phyloP scores from a whole-genome alignment of 2,113 vertebrate genomes.

The Oncorhynchus masou region DNA sequence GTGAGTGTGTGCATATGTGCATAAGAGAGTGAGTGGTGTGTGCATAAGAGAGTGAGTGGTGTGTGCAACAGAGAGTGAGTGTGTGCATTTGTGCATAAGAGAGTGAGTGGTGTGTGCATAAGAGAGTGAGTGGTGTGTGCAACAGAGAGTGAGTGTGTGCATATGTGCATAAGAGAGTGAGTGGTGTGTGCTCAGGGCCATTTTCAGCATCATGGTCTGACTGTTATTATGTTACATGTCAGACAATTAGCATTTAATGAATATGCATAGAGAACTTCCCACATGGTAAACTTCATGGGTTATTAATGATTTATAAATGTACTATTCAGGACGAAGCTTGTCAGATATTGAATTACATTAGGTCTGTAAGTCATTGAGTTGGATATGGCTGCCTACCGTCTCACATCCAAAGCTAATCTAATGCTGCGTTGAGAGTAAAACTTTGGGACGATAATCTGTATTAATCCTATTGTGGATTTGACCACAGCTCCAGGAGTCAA shows the following conservation, averaged over 20 bases:
- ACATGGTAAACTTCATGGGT: slow-evolving; percentile 12
- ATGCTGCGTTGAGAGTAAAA: slow-evolving; percentile 25
- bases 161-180: too few relatives aligned
- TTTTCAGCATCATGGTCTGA: slow-evolving; percentile 29
- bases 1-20: too few relatives aligned
- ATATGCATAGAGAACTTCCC: slow-evolving; percentile 39
- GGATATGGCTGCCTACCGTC: slow-evolving; percentile 7
- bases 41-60: too few relatives aligned
- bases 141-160: too few relatives aligned
- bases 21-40: too few relatives aligned
- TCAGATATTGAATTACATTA: slow-evolving; percentile 34
- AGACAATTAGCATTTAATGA: slow-evolving; percentile 45
- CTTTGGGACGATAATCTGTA: slow-evolving; percentile 34
- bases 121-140: too few relatives aligned
- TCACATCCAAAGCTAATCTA: slow-evolving; percentile 27
- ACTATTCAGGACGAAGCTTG: slow-evolving; percentile 18
- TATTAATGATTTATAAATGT: slow-evolving; percentile 35
- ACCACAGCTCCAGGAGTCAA: background rate
- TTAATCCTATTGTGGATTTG: slow-evolving; percentile 20
- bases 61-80: too few relatives aligned
- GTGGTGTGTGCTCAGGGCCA: slow-evolving; percentile 15
- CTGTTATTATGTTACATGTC: slow-evolving; percentile 51
- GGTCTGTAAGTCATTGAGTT: slow-evolving; percentile 29
- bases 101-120: too few relatives aligned
- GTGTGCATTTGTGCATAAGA: too few relatives aligned